Conservation (phyloP, 2,113 vertebrate genomes). For the Axis porcinus region DNA sequence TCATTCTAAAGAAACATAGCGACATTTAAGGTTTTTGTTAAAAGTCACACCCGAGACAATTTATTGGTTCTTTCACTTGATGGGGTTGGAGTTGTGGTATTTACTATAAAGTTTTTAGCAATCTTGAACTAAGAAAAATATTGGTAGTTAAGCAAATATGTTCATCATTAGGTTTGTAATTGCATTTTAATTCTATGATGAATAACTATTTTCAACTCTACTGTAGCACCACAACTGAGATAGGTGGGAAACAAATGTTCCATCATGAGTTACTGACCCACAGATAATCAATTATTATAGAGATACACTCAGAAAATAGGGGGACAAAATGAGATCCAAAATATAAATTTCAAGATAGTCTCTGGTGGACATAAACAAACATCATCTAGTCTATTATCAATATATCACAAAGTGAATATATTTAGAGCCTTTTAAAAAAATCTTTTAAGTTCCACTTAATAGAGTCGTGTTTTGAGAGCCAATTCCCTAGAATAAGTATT, state of each 20-base stretch:
- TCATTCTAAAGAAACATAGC: background rate
- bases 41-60: background rate
- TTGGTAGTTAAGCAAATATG: background rate
- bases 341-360: background rate
- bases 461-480: background rate
- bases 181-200: background rate
- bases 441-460: background rate
- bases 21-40: background rate
- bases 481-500: background rate
- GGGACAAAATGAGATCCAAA: background rate
- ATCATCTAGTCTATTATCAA: background rate
- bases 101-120: background rate
- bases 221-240: background rate
- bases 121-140: background rate
- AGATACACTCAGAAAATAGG: background rate
- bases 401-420: background rate
- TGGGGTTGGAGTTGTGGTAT: background rate
- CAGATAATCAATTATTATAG: background rate
- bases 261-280: background rate
- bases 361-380: background rate
- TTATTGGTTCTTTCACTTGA: background rate
- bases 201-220: background rate
- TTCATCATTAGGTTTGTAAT: background rate
- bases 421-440: background rate
- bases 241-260: accelerated